phyloP scores from a whole-genome alignment of 2,113 vertebrate species.

The Ondatra zibethicus region DNA sequence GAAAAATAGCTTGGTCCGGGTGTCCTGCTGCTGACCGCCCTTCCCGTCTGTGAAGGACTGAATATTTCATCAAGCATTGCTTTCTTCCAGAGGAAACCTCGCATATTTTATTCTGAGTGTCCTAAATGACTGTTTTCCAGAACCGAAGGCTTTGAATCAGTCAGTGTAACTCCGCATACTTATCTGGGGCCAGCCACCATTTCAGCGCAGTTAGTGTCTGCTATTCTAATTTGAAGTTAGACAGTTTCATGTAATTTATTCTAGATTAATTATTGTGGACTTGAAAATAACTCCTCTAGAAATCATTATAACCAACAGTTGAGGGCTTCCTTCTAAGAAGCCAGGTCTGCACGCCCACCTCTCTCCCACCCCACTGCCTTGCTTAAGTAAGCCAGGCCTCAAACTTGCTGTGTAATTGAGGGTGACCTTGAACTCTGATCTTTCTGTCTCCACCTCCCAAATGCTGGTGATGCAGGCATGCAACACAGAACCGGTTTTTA shows the following conservation, averaged over 20 bases:
- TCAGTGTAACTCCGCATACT: not conserved
- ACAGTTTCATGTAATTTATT: conserved; percentile 24
- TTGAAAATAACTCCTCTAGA: conserved; percentile 41
- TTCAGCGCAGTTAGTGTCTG: conserved; percentile 48
- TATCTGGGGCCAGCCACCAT: not conserved
- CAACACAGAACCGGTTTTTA: not conserved
- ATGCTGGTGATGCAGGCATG: not conserved
- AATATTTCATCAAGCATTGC: conserved; percentile 58
- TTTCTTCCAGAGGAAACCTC: conserved; percentile 42
- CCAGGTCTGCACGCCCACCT: not conserved
- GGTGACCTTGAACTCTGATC: not conserved
- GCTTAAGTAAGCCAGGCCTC: not conserved
- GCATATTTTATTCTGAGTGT: conserved; percentile 48
- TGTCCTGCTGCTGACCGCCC: conserved; percentile 37
- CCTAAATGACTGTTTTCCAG: conserved; percentile 37
- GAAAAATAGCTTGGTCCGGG: conserved; percentile 32
- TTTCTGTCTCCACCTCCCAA: not conserved
- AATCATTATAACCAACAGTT: not conserved
- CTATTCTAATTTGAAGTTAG: conserved; percentile 39
- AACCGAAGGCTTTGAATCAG: not conserved
- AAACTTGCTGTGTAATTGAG: not conserved
- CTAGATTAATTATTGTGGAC: not conserved
- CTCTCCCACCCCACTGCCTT: too few species aligned
- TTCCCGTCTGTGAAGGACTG: conserved; percentile 49
- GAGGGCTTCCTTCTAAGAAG: not conserved